These are phyloP conservation scores for Aromia moschata DNA, from an alignment of 2,888 invertebrate genomes.

Conservation along the genomic window DNA sequence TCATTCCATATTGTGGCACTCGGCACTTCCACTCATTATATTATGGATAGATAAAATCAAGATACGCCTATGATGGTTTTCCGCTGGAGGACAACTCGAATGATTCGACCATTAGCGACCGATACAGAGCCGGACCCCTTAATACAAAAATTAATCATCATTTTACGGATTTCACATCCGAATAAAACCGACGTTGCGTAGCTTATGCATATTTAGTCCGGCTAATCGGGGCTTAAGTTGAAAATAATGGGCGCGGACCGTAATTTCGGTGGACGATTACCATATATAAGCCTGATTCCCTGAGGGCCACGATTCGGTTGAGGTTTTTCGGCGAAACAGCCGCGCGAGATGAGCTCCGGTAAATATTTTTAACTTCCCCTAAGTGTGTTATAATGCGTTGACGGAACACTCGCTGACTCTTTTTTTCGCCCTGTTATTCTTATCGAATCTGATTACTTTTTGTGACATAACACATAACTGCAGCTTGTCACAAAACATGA, in stretches of 20 bases:
- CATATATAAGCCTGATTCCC: constrained; percentile 13
- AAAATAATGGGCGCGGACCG: constrained; percentile 29
- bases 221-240: constrained; percentile 33
- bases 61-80: no score
- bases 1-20: no score
- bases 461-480: no score
- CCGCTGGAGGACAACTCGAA: background rate
- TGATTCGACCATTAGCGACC: constrained; percentile 17
- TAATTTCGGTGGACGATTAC: constrained; percentile 17
- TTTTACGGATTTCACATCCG: constrained; percentile 29
- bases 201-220: constrained; percentile 29
- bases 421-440: no score
- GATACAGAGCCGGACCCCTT: constrained; percentile 14
- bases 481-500: no score
- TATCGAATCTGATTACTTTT: no score
- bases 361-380: background rate
- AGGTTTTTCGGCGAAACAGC: background rate
- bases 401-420: no score
- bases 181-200: constrained; percentile 31
- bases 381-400: background rate
- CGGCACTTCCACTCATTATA: no score
- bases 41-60: no score
- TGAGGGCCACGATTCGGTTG: background rate
- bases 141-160: constrained; percentile 32
- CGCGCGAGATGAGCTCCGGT: background rate